Conservation (phyloP, 2,797 vertebrate genomes). For the Halcyon chelicuti region DNA sequence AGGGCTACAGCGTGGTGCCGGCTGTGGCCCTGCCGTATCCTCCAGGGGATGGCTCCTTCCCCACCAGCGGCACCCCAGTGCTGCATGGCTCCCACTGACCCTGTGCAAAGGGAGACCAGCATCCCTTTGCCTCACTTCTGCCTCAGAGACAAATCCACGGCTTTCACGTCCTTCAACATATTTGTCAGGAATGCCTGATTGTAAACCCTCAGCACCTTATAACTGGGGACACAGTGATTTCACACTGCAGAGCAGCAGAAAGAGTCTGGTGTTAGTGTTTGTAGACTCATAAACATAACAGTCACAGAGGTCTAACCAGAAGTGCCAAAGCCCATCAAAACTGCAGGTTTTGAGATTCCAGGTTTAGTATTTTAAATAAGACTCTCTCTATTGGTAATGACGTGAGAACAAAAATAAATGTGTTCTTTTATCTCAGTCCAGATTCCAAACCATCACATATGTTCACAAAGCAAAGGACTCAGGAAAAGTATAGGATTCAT, state of each 20-base stretch:
- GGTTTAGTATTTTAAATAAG: neutral
- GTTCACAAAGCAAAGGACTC: neutral
- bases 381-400: neutral
- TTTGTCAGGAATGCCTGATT: neutral
- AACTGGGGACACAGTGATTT: neutral
- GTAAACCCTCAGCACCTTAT: neutral
- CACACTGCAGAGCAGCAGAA: neutral
- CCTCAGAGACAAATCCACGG: neutral
- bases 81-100: neutral
- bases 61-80: neutral
- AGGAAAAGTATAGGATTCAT: neutral
- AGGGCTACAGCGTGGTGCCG: neutral
- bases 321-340: neutral
- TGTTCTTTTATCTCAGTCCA: neutral
- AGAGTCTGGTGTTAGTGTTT: neutral
- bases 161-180: fast-evolving
- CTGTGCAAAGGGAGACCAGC: fast-evolving
- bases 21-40: neutral
- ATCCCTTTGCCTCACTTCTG: neutral
- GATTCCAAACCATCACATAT: neutral
- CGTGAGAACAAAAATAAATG: neutral
- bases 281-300: neutral
- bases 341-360: neutral
- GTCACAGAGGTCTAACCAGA: neutral
- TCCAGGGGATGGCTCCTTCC: neutral